Base-by-base conservation (phyloP, 2,113 vertebrate species). In the Alexandromys fortis region DNA sequence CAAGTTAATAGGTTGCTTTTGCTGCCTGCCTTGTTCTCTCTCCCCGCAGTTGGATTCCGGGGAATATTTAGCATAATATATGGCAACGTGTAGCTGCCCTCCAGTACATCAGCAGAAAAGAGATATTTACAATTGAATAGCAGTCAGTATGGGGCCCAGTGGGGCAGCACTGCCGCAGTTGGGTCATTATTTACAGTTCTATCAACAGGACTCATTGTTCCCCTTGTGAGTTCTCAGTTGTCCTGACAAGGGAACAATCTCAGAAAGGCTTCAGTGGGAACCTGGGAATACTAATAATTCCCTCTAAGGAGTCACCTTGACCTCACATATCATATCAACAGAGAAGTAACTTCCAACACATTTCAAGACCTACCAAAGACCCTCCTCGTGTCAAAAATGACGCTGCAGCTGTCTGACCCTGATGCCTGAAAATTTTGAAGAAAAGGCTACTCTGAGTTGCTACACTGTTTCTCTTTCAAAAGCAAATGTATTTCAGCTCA, bases 1-100 rank as follows among this genome's bases (percentile, higher is more conserved):
- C 35, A 58, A 95, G 68, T 87, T 95, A 96, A 96, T 85, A 45
- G 88, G 67, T 45, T 94, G 73, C 73, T 94, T 96, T 94, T 94
- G 49, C 73, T 0, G 21, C 68, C 77, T 96, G 75, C 95, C 83
- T 90, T 94, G 97, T 96, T 76, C 72, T 73, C 67, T 93, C 67
- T 93, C 96, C n/a, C 67, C 72, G 49, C 6, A 42, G 52, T 55
- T 83, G 63, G n/a, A 96, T 97, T 93, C 63, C 16, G 67, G 92
- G 93, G 96, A 91, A 96, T 96, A 92, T 95, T 97, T 96, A 97
- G 94, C 94, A 97, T 96, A 97, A 97, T 95, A 96, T 94, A 96
- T 85, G 93, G 90, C 92, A 90, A 89, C 0, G 28, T 38, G 68
- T 91, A 47, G 93, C 88, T 95, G 89, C 55, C 94, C 89, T 89